These are phyloP conservation scores for Microctenopoma steveboyesi DNA, from an alignment of 2,797 vertebrate genomes.

Conservation along the genomic window DNA sequence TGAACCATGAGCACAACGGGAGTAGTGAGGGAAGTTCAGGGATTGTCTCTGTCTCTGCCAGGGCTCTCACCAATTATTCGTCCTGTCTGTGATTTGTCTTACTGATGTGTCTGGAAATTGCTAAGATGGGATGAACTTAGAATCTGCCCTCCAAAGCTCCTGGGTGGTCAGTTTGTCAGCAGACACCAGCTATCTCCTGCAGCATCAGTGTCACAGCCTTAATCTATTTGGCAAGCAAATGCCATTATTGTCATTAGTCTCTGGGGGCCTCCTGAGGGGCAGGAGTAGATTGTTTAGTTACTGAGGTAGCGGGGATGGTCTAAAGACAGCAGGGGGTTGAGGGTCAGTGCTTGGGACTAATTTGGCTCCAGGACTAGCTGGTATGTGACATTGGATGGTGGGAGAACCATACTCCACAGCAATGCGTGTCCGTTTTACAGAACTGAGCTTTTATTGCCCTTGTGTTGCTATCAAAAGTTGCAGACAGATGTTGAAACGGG, in stretches of 20 bases:
- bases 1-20: constrained; percentile 61
- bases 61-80: constrained; percentile 64
- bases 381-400: constrained; percentile 46
- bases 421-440: constrained; percentile 21
- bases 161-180: constrained; percentile 82
- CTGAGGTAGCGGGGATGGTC: constrained; percentile 63
- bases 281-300: constrained; percentile 77
- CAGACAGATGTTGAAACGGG: constrained; percentile 52
- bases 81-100: constrained; percentile 68
- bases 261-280: constrained; percentile 67
- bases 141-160: constrained; percentile 57
- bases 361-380: constrained; percentile 39
- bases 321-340: constrained; percentile 38
- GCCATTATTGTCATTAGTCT: constrained; percentile 71
- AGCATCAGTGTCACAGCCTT: constrained; percentile 68
- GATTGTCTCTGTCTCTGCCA: constrained; percentile 38
- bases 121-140: constrained; percentile 65
- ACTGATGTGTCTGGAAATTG: constrained; percentile 71
- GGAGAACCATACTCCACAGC: constrained; percentile 25
- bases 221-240: constrained; percentile 80
- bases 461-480: constrained; percentile 30
- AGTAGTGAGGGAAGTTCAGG: constrained; percentile 38
- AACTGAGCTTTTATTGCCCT: constrained; percentile 34
- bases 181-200: constrained; percentile 53
- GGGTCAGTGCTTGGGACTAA: constrained; percentile 47